phyloP scores from a whole-genome alignment of 2,113 vertebrate species.

The Laticauda laticaudata region DNA sequence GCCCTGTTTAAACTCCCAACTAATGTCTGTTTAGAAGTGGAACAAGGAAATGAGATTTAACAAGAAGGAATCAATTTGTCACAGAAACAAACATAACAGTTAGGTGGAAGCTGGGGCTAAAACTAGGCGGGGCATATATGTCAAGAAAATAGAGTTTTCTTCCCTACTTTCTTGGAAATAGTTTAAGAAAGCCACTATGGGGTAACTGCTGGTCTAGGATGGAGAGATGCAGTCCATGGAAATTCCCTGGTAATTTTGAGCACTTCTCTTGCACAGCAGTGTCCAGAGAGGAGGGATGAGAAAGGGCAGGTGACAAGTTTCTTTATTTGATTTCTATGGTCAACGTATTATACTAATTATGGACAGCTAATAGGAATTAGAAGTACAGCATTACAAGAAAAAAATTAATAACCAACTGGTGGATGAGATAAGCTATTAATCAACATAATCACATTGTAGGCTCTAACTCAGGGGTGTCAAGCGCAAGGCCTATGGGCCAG shows the following conservation, averaged over 20 bases:
- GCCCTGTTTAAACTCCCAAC: not conserved
- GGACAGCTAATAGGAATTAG: not conserved
- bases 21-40: slow-evolving; percentile 7
- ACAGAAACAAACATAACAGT: not conserved
- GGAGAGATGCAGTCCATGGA: not conserved
- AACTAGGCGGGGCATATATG: not conserved
- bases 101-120: not conserved
- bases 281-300: not conserved
- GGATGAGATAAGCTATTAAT: not conserved
- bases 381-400: not conserved
- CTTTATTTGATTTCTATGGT: not conserved
- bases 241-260: not conserved
- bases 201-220: not conserved
- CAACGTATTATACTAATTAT: not conserved
- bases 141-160: not conserved
- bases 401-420: not conserved
- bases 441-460: not conserved
- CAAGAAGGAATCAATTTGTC: slow-evolving; percentile 17
- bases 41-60: slow-evolving; percentile 21
- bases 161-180: not conserved
- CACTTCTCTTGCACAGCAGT: not conserved
- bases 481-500: too few species aligned
- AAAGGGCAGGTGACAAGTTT: not conserved
- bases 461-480: too few species aligned
- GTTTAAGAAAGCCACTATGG: not conserved